phyloP scores from a whole-genome alignment of 2,797 vertebrate species.

The Varecia variegata region DNA sequence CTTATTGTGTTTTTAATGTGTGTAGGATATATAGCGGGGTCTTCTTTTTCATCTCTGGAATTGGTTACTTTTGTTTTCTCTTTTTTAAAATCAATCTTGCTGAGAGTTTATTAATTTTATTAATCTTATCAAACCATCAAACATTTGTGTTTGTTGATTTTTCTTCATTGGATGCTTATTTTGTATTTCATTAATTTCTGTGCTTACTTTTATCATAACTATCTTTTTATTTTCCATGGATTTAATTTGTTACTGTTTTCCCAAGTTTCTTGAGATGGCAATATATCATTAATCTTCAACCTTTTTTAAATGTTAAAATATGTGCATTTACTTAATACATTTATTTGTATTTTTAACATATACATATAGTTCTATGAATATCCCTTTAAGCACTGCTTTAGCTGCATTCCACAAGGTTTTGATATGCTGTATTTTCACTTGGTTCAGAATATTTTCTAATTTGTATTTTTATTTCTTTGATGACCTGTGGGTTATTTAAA shows the following conservation, averaged over 20 bases:
- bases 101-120: neutral
- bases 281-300: neutral
- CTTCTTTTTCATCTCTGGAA: neutral
- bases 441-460: neutral
- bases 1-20: neutral
- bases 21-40: neutral
- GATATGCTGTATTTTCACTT: neutral
- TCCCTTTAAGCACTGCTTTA: neutral
- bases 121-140: neutral
- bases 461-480: constrained; percentile 21
- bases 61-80: neutral
- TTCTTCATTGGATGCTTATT: neutral
- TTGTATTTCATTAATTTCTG: neutral
- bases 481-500: constrained; percentile 18
- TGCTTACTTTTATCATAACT: neutral
- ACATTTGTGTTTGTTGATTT: neutral
- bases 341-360: constrained; percentile 24
- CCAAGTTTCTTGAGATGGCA: constrained; percentile 9
- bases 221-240: neutral
- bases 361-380: neutral
- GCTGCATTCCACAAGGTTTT: neutral
- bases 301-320: neutral
- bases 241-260: neutral
- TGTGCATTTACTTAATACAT: neutral
- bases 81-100: neutral